A percentile compares a stretch with the other conserved stretches of the same genome.
Evolutionary conservation across 2,888 invertebrate species (phyloP).

Genomic region (Apotomis turbidana): DNA sequence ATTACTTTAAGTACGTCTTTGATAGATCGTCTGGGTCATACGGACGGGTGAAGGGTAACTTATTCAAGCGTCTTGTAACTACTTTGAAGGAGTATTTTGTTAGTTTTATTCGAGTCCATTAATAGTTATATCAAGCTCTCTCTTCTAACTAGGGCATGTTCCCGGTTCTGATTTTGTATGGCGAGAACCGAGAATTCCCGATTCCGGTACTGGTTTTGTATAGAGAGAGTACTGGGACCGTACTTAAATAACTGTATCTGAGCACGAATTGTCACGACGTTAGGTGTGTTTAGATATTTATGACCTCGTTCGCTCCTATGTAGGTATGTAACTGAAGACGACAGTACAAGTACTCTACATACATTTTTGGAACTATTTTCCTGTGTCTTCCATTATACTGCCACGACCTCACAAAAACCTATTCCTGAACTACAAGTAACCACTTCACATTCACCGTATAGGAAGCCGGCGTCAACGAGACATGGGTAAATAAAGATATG

Average conservation of each 20-base stretch:
- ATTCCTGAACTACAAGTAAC: conserved; percentile 7
- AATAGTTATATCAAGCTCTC: background rate
- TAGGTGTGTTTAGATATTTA: too few species aligned
- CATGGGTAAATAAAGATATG: conserved; percentile 37
- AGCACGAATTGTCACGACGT: too few species aligned
- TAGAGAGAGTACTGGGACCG: too few species aligned
- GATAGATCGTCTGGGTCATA: conserved; percentile 20
- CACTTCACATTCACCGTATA: conserved; percentile 6
- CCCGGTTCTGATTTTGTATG: too few species aligned
- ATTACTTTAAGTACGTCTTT: conserved; percentile 1
- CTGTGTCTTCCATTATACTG: background rate
- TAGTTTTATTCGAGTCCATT: background rate
- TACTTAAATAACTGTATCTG: too few species aligned
- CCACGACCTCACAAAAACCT: conserved; percentile 8
- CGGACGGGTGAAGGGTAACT: conserved; percentile 23
- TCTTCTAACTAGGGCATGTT: too few species aligned
- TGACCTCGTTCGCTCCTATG: too few species aligned
- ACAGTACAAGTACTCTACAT: too few species aligned
- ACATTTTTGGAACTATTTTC: background rate
- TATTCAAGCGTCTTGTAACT: background rate
- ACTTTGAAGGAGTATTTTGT: background rate
- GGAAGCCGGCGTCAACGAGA: conserved; percentile 27
- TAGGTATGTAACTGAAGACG: too few species aligned
- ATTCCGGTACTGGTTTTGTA: too few species aligned
- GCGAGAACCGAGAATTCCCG: too few species aligned